These are phyloP conservation scores for Pangasius macronema DNA, from an alignment of 2,797 vertebrate species.

Conservation along the genomic window DNA sequence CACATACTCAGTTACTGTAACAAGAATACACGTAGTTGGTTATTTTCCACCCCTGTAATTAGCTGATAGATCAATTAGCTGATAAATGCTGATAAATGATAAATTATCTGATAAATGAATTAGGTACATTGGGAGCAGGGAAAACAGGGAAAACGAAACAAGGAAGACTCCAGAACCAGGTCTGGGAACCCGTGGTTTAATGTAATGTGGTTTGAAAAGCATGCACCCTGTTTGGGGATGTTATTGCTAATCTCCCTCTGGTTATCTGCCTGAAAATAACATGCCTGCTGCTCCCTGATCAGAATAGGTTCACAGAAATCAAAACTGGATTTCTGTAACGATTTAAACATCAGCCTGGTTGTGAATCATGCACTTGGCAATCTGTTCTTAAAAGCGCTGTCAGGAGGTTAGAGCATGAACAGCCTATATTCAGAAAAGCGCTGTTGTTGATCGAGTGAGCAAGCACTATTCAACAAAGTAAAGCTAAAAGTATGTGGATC, in stretches of 20 bases:
- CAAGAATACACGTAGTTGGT: background rate
- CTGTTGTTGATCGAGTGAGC: background rate
- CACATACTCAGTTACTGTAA: background rate
- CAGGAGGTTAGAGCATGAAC: slow-evolving; percentile 15
- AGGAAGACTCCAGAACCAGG: background rate
- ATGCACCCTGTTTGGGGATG: background rate
- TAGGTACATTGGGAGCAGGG: background rate
- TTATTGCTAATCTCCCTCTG: slow-evolving; percentile 22
- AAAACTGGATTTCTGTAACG: background rate
- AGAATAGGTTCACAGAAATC: slow-evolving; percentile 5
- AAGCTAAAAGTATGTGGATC: background rate
- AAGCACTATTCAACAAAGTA: background rate
- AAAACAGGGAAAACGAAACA: background rate
- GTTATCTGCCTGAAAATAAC: slow-evolving; percentile 20
- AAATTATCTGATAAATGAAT: background rate
- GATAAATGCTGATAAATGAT: background rate
- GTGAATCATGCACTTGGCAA: slow-evolving; percentile 9
- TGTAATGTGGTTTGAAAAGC: background rate
- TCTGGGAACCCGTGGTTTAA: background rate
- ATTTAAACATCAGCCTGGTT: background rate
- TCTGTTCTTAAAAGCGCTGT: slow-evolving; percentile 14
- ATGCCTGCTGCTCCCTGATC: slow-evolving; percentile 17
- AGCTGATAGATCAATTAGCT: background rate
- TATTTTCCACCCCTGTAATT: background rate
- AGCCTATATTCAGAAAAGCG: background rate